Percentiles rank a stretch among this genome's conserved stretches.
Evolutionary conservation across 2,888 invertebrate species (phyloP).

Genomic region (Melanchra persicariae): DNA sequence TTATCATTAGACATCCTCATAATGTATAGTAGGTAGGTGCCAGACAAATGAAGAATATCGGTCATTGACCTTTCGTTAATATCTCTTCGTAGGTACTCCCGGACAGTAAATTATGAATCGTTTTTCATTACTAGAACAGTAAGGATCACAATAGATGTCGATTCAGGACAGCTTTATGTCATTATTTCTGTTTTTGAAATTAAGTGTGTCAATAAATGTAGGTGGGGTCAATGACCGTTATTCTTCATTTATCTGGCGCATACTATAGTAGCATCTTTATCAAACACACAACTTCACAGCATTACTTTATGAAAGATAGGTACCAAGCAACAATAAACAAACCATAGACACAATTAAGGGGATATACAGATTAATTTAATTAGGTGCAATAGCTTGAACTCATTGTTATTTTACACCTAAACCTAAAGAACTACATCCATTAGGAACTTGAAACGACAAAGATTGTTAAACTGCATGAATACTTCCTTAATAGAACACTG

Average conservation of each 20-base stretch:
- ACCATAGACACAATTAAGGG: background rate
- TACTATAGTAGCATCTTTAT: background rate
- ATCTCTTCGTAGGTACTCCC: too few species aligned
- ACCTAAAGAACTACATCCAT: conserved; percentile 29
- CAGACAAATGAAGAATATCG: too few species aligned
- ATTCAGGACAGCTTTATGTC: too few species aligned
- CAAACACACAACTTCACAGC: background rate
- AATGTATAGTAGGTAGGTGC: too few species aligned
- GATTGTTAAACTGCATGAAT: conserved; percentile 80
- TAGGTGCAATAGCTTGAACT: conserved; percentile 6
- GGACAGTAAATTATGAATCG: too few species aligned
- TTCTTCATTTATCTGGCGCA: too few species aligned
- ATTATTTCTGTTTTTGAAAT: too few species aligned
- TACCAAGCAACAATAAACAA: background rate
- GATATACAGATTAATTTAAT: background rate
- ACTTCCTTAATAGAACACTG: conserved; percentile 65
- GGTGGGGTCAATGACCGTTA: too few species aligned
- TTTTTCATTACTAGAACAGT: too few species aligned
- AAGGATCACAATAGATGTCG: too few species aligned
- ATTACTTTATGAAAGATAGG: background rate
- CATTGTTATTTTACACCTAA: conserved; percentile 14
- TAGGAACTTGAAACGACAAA: conserved; percentile 63
- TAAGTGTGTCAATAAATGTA: too few species aligned
- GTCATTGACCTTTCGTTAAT: too few species aligned
- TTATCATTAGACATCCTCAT: background rate